Base-by-base conservation (phyloP, 2,113 vertebrate genomes). In the Neodon shergylaensis region DNA sequence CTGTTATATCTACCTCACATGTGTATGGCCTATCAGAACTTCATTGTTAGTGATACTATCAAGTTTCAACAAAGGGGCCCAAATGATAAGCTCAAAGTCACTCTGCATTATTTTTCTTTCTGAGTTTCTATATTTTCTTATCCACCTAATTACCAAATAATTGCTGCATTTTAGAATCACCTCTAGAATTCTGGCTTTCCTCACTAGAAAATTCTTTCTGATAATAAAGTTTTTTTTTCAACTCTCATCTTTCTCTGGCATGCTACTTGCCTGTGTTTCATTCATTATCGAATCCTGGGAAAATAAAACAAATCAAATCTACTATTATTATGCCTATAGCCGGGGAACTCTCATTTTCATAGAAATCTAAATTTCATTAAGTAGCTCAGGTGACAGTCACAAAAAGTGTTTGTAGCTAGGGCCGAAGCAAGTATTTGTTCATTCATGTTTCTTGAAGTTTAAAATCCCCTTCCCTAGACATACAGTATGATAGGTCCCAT, bases 1-100 rank as follows among this genome's bases (percentile, higher is more conserved):
- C 1, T n/a, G 21, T 52, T n/a, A 13, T 0, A 11, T 0, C 0
- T 7, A 44, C 9, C 1, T 74, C 63, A 13, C 54, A 66, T 28
- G 1, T 2, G 11, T 4, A 74, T 7, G n/a, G 1, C 31, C 33
- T 70, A 21, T 39, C 17, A 76, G 7, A 61, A 52, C 3, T n/a
- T 11, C 3, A 11, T 54, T 77, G 49, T 72, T 22, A 94, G 12
- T 13, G 49, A 91, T 68, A 4, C 0, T 61, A 61, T 90, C 21
- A 28, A 52, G 3, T 13, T 88, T 2, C 63, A 72, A 68, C 36
- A 83, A 10, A n/a, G 39, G 90, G 12, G 28, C 0, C 19, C 7
- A 54, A 81, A 5, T 5, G 73, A 52, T 58, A 13, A 61, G 90
- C 10, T 21, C 11, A 79, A 79, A 94, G 89, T 63, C 21, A 72